phyloP scores from a whole-genome alignment of 2,888 invertebrate genomes.

The Pyrrhia umbra region DNA sequence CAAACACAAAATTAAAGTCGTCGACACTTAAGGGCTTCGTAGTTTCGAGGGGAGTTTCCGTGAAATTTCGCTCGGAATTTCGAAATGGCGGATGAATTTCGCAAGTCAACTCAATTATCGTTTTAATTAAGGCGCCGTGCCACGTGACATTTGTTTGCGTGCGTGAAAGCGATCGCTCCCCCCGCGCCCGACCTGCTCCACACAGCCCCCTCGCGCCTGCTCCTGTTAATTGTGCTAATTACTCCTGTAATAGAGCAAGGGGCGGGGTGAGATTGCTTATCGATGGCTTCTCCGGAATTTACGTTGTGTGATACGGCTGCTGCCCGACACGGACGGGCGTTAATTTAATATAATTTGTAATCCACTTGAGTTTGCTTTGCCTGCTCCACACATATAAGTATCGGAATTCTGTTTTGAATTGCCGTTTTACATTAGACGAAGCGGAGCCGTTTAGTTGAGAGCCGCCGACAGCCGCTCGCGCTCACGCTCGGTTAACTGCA shows the following conservation, averaged over 20 bases:
- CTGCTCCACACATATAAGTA: constrained; percentile 22
- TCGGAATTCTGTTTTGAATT: constrained; percentile 49
- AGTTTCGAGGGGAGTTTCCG: constrained; percentile 87
- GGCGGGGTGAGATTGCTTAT: constrained; percentile 88
- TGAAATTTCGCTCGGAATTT: constrained; percentile 88
- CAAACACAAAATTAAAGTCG: constrained; percentile 90
- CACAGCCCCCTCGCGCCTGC: constrained; percentile 69
- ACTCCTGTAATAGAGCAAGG: constrained; percentile 89
- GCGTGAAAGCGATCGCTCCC: constrained; percentile 87
- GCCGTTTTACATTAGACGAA: constrained; percentile 55
- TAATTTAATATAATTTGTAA: constrained; percentile 75
- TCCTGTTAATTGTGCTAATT: constrained; percentile 91
- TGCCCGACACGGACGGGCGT: constrained; percentile 69
- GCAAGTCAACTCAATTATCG: constrained; percentile 90
- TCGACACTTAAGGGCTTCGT: constrained; percentile 89
- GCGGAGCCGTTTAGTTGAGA: constrained; percentile 55
- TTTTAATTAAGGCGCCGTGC: constrained; percentile 90
- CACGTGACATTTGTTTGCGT: constrained; percentile 90
- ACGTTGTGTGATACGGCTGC: constrained; percentile 81
- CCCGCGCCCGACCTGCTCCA: constrained; percentile 61
- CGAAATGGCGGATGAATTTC: constrained; percentile 90
- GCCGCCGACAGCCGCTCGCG: constrained; percentile 51
- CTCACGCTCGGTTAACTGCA: constrained; percentile 61
- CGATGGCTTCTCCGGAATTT: constrained; percentile 85
- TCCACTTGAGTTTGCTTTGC: constrained; percentile 54